Evolutionary conservation across 2,888 invertebrate species (phyloP).

Genomic region (Leptopilina drosophilae): DNA sequence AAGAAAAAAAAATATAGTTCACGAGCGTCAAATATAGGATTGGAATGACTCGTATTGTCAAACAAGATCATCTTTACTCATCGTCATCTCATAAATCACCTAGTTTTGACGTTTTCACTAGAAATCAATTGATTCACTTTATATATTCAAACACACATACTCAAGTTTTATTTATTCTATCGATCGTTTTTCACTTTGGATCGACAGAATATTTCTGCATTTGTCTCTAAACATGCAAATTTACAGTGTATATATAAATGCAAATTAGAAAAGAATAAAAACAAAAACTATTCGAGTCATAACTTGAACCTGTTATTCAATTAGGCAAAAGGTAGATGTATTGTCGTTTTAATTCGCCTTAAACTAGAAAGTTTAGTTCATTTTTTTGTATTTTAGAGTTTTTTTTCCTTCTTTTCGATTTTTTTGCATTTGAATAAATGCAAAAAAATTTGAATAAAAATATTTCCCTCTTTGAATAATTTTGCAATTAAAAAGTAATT

Average conservation of each 20-base stretch:
- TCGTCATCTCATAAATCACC: slow-evolving; percentile 36
- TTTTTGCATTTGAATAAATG: neutral
- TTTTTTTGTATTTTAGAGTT: neutral
- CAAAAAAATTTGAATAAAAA: neutral
- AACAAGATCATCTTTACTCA: slow-evolving; percentile 32
- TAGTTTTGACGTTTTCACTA: slow-evolving; percentile 12
- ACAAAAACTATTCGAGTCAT: neutral
- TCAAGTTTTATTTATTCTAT: slow-evolving; percentile 20
- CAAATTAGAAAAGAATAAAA: slow-evolving; percentile 21
- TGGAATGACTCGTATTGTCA: neutral
- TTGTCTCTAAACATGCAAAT: slow-evolving; percentile 33
- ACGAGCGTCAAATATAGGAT: neutral
- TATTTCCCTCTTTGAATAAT: too few relatives aligned
- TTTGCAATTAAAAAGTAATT: too few relatives aligned
- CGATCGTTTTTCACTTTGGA: slow-evolving; percentile 11
- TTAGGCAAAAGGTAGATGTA: neutral
- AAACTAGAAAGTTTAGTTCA: slow-evolving; percentile 17
- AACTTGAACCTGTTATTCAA: slow-evolving; percentile 34
- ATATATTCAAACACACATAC: neutral
- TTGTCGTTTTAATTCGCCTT: neutral
- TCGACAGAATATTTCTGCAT: slow-evolving; percentile 25
- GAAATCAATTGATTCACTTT: slow-evolving; percentile 21
- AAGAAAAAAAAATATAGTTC: neutral
- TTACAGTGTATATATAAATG: slow-evolving; percentile 5
- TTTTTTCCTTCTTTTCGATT: neutral